Percentiles rank a stretch among this genome's conserved stretches.
Evolutionary conservation across 1,140 invertebrate genomes (phyloP).

Genomic region (Eubasilissa regina): DNA sequence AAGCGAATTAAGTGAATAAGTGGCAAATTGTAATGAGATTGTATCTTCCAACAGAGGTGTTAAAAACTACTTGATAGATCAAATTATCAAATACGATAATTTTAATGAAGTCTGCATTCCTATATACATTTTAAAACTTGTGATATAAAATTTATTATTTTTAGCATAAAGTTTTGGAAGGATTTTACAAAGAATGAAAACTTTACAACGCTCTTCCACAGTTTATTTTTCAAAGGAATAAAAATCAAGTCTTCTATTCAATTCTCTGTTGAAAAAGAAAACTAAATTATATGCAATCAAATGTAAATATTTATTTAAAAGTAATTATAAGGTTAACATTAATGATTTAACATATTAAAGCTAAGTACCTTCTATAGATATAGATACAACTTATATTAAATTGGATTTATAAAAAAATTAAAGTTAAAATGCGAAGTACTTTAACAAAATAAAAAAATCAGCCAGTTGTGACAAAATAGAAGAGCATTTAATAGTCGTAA

Average conservation of each 20-base stretch:
- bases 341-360: constrained; percentile 57
- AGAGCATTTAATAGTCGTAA: constrained; percentile 36
- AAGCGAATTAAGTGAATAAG: no score
- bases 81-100: constrained; percentile 1
- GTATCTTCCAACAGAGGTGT: constrained; percentile 35
- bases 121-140: constrained; percentile 49
- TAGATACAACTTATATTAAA: constrained; percentile 54
- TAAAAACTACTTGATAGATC: neutral
- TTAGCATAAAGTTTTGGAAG: constrained; percentile 51
- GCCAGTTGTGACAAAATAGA: constrained; percentile 32
- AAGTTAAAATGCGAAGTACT: constrained; percentile 5
- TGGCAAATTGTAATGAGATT: constrained; percentile 35
- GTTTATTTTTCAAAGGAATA: constrained; percentile 15
- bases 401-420: constrained; percentile 49
- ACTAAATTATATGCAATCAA: constrained; percentile 47
- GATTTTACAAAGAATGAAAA: constrained; percentile 14
- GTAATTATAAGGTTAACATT: constrained; percentile 53
- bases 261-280: constrained; percentile 49
- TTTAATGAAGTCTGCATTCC: constrained; percentile 40
- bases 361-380: constrained; percentile 60
- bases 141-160: constrained; percentile 55
- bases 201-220: neutral
- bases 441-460: constrained; percentile 31
- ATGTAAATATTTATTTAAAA: constrained; percentile 61
- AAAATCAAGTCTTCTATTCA: constrained; percentile 4